A percentile compares a stretch with the other conserved stretches of the same genome.
Evolutionary conservation across 2,797 vertebrate species (phyloP).

Genomic region (Sparus aurata): DNA sequence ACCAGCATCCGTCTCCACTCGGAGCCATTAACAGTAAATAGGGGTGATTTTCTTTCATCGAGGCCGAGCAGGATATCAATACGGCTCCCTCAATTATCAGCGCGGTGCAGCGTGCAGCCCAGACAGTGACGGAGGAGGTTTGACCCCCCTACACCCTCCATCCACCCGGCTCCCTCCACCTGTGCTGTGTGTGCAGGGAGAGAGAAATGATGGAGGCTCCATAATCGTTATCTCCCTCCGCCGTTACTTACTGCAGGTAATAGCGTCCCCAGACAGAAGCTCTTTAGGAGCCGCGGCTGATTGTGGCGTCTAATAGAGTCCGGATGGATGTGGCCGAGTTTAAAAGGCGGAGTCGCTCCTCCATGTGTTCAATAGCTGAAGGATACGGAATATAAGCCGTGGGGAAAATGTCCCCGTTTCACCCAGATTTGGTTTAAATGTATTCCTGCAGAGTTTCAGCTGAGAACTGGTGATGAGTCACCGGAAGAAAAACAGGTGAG

Average conservation of each 20-base stretch:
- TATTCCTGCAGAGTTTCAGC: constrained; percentile 25
- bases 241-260: constrained; percentile 61
- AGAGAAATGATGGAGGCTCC: constrained; percentile 51
- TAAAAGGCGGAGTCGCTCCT: constrained; percentile 39
- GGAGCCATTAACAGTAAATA: constrained; percentile 31
- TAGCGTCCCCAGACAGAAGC: constrained; percentile 63
- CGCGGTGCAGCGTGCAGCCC: constrained; percentile 13
- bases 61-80: constrained; percentile 40
- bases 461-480: constrained; percentile 5
- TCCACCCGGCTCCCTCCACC: constrained; percentile 31
- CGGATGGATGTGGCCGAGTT: constrained; percentile 54
- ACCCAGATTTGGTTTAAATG: constrained; percentile 19
- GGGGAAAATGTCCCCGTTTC: constrained; percentile 29
- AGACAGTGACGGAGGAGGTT: constrained; percentile 36
- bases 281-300: constrained; percentile 52
- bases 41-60: constrained; percentile 37
- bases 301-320: constrained; percentile 52
- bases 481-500: neutral
- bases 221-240: constrained; percentile 61
- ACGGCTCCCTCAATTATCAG: constrained; percentile 43
- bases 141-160: constrained; percentile 29
- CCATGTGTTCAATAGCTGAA: constrained; percentile 46
- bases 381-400: constrained; percentile 13
- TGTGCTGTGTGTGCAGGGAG: constrained; percentile 21
- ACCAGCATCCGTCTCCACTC: neutral